These are phyloP conservation scores for Arnoldichthys spilopterus DNA, from an alignment of 2,797 vertebrate species.

Conservation along the genomic window DNA sequence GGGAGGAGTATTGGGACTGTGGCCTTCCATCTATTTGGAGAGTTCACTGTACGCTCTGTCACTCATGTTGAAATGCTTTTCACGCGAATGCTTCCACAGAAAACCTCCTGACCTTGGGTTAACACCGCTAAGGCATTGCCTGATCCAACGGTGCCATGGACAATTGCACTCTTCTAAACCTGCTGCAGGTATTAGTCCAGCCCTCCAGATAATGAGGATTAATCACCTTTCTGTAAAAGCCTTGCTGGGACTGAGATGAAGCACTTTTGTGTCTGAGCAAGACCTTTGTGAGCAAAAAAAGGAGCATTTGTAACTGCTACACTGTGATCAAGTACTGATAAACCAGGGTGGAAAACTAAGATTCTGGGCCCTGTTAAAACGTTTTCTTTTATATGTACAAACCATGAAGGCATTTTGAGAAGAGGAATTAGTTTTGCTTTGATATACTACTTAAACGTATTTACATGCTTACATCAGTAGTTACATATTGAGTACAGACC, in stretches of 20 bases:
- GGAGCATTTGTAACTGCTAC: slow-evolving; percentile 16
- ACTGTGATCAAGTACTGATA: not conserved
- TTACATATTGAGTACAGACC: not conserved
- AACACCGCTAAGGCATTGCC: slow-evolving; percentile 35
- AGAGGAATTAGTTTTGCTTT: not conserved
- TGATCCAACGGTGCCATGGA: slow-evolving; percentile 24
- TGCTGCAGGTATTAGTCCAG: slow-evolving; percentile 40
- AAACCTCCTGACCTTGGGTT: slow-evolving; percentile 46
- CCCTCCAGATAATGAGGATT: slow-evolving; percentile 45
- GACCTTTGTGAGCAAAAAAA: slow-evolving; percentile 18
- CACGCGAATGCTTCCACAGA: slow-evolving; percentile 20
- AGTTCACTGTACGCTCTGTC: slow-evolving; percentile 26
- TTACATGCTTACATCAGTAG: not conserved
- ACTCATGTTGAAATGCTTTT: slow-evolving; percentile 34
- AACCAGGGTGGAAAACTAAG: not conserved
- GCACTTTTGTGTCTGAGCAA: not conserved
- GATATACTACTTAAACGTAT: not conserved
- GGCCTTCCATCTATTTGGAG: slow-evolving; percentile 9
- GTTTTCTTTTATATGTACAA: not conserved
- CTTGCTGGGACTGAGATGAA: slow-evolving; percentile 3
- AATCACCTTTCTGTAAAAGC: slow-evolving; percentile 22
- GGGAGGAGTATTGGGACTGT: not conserved
- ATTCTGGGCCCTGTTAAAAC: not conserved
- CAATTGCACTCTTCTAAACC: slow-evolving; percentile 31
- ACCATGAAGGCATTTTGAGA: not conserved